Base-by-base conservation (phyloP, 2,797 vertebrate genomes). In the Loris lydekkerianus region DNA sequence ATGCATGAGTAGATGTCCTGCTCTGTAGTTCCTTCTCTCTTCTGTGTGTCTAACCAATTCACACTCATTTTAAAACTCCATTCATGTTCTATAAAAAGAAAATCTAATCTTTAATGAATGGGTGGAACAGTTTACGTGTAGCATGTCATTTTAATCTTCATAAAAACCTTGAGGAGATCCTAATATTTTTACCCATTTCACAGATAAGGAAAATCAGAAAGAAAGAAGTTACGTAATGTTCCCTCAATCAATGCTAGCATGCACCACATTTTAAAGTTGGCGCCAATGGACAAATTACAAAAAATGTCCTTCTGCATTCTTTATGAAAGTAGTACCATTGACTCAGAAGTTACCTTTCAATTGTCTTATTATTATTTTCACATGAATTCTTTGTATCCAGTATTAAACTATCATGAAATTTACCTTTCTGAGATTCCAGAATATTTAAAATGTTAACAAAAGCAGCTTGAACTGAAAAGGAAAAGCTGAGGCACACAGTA, bases 361-460 rank as follows among this genome's bases (percentile, higher is more conserved):
- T 94, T 40, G 17, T 72, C 7, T 10, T 78, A 83, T 75, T 72
- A 63, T 20, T 75, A 58, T 85, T 96, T 91, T 89, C 29, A 89
- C 13, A 53, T 69, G 2, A 93, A 78, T 53, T 75, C 49, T 72
- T 23, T 70, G 7, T 31, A 46, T 37, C 2, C 17, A 78, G 18
- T 10, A 21, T 20, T n/a, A 72, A 7, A 43, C 3, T 53, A 31
- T 63, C 4, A 21, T 14, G 11, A 15, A 23, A 49, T 65, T 53
- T 34, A 75, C 56, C 43, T 65, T 86, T 49, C 43, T 93, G 53
- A 67, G 65, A 46, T 73, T 17, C 9, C 29, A 83, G 67, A 85
- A 86, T 76, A 81, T 53, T 88, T 63, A n/a, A 95, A 88, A 86
- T 94, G 5, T 31, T 86, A 83, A 78, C 13, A 75, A 76, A 80